Conservation (phyloP, 2,888 invertebrate genomes). For the Cheilosia vernalis region DNA sequence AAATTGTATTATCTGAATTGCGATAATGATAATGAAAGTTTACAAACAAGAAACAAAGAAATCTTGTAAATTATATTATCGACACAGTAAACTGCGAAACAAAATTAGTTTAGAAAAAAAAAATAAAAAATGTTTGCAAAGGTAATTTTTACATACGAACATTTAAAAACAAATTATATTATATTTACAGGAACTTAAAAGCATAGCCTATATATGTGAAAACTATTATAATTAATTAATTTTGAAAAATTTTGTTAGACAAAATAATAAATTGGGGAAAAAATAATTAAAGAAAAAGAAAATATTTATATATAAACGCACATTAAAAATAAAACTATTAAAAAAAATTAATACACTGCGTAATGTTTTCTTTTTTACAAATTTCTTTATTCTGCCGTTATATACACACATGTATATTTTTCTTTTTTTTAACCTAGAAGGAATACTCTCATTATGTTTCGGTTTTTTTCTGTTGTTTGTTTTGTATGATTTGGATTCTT, state of each 20-base stretch:
- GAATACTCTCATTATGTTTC: too few species aligned
- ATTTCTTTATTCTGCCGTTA: background rate
- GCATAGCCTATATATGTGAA: conserved; percentile 45
- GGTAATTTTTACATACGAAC: conserved; percentile 63
- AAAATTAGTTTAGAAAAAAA: conserved; percentile 60
- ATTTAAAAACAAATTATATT: conserved; percentile 58
- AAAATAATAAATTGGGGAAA: conserved; percentile 51
- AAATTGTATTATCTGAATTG: conserved; percentile 69
- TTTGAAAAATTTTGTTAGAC: conserved; percentile 66
- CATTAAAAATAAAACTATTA: conserved; percentile 66
- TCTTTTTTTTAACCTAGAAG: background rate
- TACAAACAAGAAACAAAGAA: conserved; percentile 75
- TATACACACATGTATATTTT: background rate
- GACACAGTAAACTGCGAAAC: conserved; percentile 68
- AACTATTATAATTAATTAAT: conserved; percentile 59
- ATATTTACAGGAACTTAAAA: conserved; percentile 70
- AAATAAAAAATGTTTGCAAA: conserved; percentile 43
- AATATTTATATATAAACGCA: conserved; percentile 68
- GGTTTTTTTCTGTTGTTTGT: too few species aligned
- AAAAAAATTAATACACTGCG: conserved; percentile 42
- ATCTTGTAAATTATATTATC: conserved; percentile 73
- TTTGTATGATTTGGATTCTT: too few species aligned
- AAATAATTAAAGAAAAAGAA: conserved; percentile 24
- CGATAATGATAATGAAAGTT: conserved; percentile 70
- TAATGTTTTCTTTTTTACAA: conserved; percentile 58